A percentile compares a stretch with the other conserved stretches of the same genome.
Evolutionary conservation across 2,113 vertebrate genomes (phyloP).

Genomic region (Bostrychus sinensis): DNA sequence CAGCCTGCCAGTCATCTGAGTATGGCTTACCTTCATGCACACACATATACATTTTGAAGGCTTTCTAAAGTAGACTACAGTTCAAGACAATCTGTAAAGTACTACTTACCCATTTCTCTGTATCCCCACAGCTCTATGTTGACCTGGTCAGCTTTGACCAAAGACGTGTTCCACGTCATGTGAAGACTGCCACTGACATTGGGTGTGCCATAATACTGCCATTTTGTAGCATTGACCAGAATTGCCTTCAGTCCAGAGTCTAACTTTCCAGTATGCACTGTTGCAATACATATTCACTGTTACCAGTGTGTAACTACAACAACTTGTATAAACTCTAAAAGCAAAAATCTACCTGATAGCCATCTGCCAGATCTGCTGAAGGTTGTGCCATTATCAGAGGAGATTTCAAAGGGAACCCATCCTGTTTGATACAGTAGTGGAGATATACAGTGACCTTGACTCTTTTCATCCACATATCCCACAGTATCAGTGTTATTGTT

Average conservation of each 20-base stretch:
- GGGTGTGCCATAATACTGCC: constrained; percentile 93
- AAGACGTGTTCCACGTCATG: constrained; percentile 79
- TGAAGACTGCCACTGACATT: constrained; percentile 75
- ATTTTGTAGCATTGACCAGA: constrained; percentile 84
- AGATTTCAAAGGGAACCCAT: constrained; percentile 85
- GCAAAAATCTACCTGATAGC: constrained; percentile 93
- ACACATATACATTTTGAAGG: not conserved
- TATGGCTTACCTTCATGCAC: constrained; percentile 55
- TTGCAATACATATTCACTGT: constrained; percentile 8
- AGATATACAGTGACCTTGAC: constrained; percentile 86
- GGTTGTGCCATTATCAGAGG: constrained; percentile 72
- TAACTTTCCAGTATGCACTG: constrained; percentile 89
- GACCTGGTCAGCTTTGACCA: constrained; percentile 65
- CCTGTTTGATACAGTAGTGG: constrained; percentile 89
- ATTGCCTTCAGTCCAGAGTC: constrained; percentile 76
- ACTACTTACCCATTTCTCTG: constrained; percentile 83
- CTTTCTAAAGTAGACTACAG: not conserved
- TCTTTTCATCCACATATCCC: constrained; percentile 78
- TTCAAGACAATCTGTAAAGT: not conserved
- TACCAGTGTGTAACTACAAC: too few species aligned
- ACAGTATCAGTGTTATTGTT: constrained; percentile 68
- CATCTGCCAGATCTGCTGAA: constrained; percentile 83
- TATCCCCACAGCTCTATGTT: constrained; percentile 95
- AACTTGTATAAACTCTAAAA: too few species aligned
- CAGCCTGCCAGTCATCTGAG: constrained; percentile 74